A percentile compares a stretch with the other conserved stretches of the same genome.
These are phyloP conservation scores for Bubo blakistoni DNA, from an alignment of 2,113 vertebrate species.

Conservation along the genomic window DNA sequence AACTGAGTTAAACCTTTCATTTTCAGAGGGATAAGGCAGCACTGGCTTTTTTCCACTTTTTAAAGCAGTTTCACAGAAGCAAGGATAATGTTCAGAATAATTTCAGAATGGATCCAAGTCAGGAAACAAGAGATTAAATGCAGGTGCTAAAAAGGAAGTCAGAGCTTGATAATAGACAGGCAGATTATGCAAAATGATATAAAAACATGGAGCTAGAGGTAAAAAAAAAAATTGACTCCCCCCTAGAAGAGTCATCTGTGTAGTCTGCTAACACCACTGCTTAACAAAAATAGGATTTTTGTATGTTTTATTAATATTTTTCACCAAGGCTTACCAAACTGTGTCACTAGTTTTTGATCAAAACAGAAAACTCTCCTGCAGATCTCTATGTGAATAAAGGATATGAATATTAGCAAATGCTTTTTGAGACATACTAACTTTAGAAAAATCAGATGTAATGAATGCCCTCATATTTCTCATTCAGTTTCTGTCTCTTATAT, in stretches of 20 bases:
- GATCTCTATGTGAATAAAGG: background rate
- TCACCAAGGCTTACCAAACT: background rate
- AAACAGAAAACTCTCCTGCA: background rate
- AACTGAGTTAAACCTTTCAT: background rate
- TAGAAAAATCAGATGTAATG: background rate
- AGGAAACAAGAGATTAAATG: background rate
- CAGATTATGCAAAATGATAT: background rate
- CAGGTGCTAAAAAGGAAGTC: background rate
- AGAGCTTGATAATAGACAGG: background rate
- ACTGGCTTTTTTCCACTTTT: background rate
- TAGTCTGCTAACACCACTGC: background rate
- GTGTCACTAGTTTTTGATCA: background rate
- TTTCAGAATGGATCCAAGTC: background rate
- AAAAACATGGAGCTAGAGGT: background rate
- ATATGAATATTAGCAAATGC: background rate
- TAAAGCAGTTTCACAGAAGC: background rate
- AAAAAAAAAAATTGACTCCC: background rate
- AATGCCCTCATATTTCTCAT: background rate
- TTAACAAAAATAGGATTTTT: background rate
- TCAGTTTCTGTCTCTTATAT: background rate
- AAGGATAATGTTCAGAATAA: background rate
- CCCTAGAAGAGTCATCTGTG: background rate
- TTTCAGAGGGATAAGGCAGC: background rate
- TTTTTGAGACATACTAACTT: background rate
- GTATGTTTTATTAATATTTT: background rate